Percentiles rank a stretch among this genome's conserved stretches.
phyloP scores from a whole-genome alignment of 2,113 vertebrate species.

The Rhegmatorhina hoffmannsi region DNA sequence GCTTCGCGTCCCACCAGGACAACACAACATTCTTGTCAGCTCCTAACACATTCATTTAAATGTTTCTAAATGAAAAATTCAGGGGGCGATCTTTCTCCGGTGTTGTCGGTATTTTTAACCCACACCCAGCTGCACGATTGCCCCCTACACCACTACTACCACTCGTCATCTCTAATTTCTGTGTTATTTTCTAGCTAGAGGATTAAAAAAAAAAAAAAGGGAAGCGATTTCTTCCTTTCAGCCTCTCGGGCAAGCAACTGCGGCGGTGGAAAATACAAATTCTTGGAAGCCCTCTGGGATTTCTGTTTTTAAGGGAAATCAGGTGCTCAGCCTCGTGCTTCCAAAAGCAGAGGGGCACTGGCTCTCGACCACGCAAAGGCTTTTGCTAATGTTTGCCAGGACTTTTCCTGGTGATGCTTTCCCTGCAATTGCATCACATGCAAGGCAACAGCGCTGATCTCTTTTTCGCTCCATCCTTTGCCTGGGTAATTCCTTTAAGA shows the following conservation, averaged over 20 bases:
- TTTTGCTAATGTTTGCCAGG: background rate
- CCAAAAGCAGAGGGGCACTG: background rate
- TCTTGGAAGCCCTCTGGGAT: background rate
- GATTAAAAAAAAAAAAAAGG: too few relatives aligned
- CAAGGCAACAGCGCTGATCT: background rate
- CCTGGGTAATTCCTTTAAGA: slow-evolving; percentile 14
- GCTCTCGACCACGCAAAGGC: background rate
- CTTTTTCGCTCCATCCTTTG: background rate
- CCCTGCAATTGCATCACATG: too few relatives aligned
- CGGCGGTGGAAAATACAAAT: slow-evolving; percentile 52
- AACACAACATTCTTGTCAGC: background rate
- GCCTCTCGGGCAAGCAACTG: background rate
- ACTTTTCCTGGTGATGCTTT: background rate
- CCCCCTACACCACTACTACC: background rate
- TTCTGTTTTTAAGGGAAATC: background rate
- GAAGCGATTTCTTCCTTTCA: background rate
- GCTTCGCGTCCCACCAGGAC: background rate
- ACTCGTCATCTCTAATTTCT: background rate
- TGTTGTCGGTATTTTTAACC: background rate
- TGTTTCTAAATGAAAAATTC: background rate
- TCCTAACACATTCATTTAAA: background rate
- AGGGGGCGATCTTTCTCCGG: background rate
- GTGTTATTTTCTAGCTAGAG: background rate
- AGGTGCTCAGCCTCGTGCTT: background rate
- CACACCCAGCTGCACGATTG: background rate